Conservation (phyloP, 2,113 vertebrate genomes). For the Gallinago jamesoni region DNA sequence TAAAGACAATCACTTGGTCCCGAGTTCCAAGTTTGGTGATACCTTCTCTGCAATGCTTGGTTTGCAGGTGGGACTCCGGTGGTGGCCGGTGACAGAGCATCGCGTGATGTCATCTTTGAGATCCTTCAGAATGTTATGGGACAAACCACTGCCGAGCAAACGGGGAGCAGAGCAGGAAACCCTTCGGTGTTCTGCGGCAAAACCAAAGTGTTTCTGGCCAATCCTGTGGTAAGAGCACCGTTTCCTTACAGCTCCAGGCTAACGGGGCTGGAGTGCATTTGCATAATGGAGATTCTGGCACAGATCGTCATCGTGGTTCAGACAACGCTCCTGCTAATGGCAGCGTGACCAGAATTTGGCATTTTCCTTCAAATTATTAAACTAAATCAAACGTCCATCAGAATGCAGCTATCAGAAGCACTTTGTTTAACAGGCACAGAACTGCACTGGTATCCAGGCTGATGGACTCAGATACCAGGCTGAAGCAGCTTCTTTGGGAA, state of each 20-base stretch:
- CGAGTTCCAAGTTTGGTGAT: not conserved
- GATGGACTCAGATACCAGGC: not conserved
- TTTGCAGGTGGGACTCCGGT: constrained; percentile 35
- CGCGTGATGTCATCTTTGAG: constrained; percentile 59
- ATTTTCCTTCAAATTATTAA: not conserved
- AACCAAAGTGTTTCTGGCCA: constrained; percentile 92
- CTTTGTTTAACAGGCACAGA: not conserved
- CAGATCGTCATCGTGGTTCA: not conserved
- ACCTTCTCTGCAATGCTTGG: not conserved
- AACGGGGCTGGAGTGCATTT: not conserved
- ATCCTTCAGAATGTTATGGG: constrained; percentile 60
- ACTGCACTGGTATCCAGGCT: not conserved
- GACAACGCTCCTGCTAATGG: not conserved
- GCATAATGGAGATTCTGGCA: not conserved
- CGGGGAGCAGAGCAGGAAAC: not conserved
- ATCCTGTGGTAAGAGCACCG: constrained; percentile 76
- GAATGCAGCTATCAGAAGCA: not conserved
- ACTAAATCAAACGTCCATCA: not conserved
- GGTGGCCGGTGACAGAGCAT: not conserved
- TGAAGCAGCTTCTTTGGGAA: not conserved
- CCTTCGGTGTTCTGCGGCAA: constrained; percentile 83
- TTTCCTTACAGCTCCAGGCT: not conserved
- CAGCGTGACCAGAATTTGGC: not conserved
- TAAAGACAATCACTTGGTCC: not conserved
- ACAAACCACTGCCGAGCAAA: not conserved